These are phyloP conservation scores for Nymphicus hollandicus DNA, from an alignment of 2,113 vertebrate species.

Conservation along the genomic window DNA sequence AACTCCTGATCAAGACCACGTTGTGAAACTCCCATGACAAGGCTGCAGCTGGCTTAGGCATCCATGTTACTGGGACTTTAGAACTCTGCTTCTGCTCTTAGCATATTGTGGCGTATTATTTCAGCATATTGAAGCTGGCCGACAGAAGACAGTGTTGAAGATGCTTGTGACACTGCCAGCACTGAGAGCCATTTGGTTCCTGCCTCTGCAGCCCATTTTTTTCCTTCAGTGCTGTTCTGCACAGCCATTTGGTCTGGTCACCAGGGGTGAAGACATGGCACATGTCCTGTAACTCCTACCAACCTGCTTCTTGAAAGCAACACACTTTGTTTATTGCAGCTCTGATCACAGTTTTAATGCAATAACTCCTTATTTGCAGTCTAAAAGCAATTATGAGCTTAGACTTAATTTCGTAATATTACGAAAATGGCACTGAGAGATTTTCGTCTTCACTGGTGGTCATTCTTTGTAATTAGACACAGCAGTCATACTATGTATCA, in stretches of 20 bases:
- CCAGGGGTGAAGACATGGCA: not conserved
- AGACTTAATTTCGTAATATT: not conserved
- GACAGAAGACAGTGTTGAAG: not conserved
- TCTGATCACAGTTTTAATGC: not conserved
- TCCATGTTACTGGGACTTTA: rapidly evolving
- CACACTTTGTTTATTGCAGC: not conserved
- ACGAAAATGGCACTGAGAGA: not conserved
- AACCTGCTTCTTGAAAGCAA: not conserved
- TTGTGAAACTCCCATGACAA: not conserved
- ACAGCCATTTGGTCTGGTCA: not conserved
- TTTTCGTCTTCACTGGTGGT: not conserved
- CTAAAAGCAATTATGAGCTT: not conserved
- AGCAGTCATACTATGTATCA: not conserved
- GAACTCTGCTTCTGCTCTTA: not conserved
- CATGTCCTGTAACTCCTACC: rapidly evolving
- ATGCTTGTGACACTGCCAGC: not conserved
- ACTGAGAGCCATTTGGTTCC: rapidly evolving
- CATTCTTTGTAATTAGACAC: not conserved
- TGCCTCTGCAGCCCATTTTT: not conserved
- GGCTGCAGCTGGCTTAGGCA: not conserved
- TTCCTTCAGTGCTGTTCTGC: not conserved
- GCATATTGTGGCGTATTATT: not conserved
- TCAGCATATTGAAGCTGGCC: not conserved
- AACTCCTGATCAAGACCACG: not conserved
- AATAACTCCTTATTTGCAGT: not conserved